Base-by-base conservation (phyloP, 2,113 vertebrate species). In the Chrysemys picta region DNA sequence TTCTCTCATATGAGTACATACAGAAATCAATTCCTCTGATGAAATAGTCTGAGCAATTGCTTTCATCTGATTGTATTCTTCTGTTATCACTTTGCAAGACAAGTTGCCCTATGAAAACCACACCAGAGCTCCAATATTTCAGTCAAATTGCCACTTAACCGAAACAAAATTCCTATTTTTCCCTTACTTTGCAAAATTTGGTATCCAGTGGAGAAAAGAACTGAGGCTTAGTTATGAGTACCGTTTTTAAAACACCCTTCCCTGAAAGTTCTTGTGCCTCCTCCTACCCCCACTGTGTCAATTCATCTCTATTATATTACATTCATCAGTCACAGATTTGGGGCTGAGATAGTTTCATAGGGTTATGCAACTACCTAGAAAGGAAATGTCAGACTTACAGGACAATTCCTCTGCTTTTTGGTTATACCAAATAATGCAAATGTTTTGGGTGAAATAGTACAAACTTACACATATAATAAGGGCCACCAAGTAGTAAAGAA, bases 21-120 rank as follows among this genome's bases (percentile, higher is more conserved):
- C 65, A 50, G 65, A 19, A 87, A 87, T 56, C 89, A 88, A 76
- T 53, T 89, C 27, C 21, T 88, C 45, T 78, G 69, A 93, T 83
- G 89, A 94, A 87, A 90, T 79, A 92, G 24, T 69, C n/a, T 35
- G 35, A 90, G 35, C 54, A 89, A 94, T 78, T 76, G 76, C 82
- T 94, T 91, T 82, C 83, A 89, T 87, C 49, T 80, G 69, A n/a
- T 88, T 88, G 72, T 52, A 35, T 65, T 72, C 27, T 90, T 31
- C 21, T 81, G 4, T 90, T 82, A 83, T 35, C 62, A n/a, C 35
- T 96, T 76, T 84, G 38, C 50, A 83, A 81, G 80, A 83, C n/a
- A 24, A 14, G 94, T 88, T 78, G 90, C 62, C 88, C 85, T 38
- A 87, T 29, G 45, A 76, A 76, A 95, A 82, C 80, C 29, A 88